A percentile compares a stretch with the other conserved stretches of the same genome.
These are phyloP conservation scores for Drosophila aff. DNA, from an alignment of 1,140 invertebrate genomes.

Conservation along the genomic window DNA sequence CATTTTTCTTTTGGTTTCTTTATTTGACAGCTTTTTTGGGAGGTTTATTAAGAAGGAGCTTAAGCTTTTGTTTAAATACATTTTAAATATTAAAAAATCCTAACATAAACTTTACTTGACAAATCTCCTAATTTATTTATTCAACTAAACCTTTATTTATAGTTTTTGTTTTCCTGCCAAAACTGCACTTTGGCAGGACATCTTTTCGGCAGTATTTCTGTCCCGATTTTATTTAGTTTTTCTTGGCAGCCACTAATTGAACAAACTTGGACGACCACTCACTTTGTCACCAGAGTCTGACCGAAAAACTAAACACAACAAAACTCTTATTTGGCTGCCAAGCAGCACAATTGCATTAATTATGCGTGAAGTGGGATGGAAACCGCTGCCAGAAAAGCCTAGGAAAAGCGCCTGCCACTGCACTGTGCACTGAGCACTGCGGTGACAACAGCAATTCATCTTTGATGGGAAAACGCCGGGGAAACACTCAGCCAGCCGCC, in stretches of 20 bases:
- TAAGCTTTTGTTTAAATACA: not conserved
- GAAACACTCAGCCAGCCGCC: conserved; percentile 24
- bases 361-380: conserved; percentile 61
- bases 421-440: conserved; percentile 19
- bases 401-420: conserved; percentile 13
- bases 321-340: conserved; percentile 43
- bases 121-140: not conserved
- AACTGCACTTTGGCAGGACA: conserved; percentile 3
- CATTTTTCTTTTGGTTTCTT: not conserved
- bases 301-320: conserved; percentile 28
- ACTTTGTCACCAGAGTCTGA: conserved; percentile 13
- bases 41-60: not conserved
- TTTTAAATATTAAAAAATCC: not conserved
- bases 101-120: not conserved
- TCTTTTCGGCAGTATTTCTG: conserved; percentile 1
- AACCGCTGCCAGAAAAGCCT: conserved; percentile 45
- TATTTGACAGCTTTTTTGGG: not conserved
- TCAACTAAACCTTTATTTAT: not conserved
- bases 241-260: conserved; percentile 42
- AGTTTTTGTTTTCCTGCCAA: not conserved
- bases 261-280: conserved; percentile 31
- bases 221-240: conserved; percentile 1
- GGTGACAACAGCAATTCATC: conserved; percentile 74
- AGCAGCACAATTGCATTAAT: conserved; percentile 71
- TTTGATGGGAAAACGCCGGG: conserved; percentile 42